Evolutionary conservation across 2,113 vertebrate species (phyloP).

Genomic region (Rhombomys opimus): DNA sequence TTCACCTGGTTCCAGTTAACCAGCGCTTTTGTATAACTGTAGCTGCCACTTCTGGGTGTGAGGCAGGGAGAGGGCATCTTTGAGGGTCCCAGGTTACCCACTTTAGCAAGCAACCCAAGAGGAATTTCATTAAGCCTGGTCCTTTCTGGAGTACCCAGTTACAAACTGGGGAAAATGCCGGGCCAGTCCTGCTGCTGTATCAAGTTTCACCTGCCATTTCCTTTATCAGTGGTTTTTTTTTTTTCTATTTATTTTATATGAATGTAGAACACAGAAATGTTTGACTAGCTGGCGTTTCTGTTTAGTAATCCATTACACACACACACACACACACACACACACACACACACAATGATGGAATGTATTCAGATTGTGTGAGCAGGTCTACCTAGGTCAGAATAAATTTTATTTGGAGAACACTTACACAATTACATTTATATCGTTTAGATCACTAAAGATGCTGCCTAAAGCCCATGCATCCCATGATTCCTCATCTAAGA

Average conservation of each 20-base stretch:
- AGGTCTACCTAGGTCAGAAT: neutral
- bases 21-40: neutral
- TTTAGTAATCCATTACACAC: neutral
- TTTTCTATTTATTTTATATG: slow-evolving; percentile 25
- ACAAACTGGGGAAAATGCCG: neutral
- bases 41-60: neutral
- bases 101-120: neutral
- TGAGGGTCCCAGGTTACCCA: too few species aligned
- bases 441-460: slow-evolving; percentile 7
- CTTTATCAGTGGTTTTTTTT: neutral
- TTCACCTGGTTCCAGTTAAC: neutral
- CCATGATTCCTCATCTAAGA: neutral
- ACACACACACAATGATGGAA: neutral
- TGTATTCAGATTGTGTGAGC: neutral
- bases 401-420: slow-evolving; percentile 36
- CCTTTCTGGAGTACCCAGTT: neutral
- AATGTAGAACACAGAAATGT: slow-evolving; percentile 20
- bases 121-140: neutral
- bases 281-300: slow-evolving; percentile 56
- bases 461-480: neutral
- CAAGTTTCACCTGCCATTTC: neutral
- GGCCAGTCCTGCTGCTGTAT: neutral
- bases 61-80: neutral
- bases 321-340: neutral
- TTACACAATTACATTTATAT: slow-evolving; percentile 35